Conservation (phyloP, 2,797 vertebrate genomes). For the Cyclopterus lumpus region DNA sequence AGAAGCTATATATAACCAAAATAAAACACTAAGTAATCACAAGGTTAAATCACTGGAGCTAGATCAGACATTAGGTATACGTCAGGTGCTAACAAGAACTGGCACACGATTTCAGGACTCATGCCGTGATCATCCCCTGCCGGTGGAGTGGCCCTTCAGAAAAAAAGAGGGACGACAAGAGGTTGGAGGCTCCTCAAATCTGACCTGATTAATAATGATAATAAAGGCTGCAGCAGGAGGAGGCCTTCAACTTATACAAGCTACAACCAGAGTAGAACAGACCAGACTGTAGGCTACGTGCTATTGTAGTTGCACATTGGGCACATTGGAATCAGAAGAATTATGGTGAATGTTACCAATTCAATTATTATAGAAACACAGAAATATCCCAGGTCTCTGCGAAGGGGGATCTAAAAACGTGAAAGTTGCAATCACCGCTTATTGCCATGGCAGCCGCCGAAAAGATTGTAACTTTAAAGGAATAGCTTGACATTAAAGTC, state of each 20-base stretch:
- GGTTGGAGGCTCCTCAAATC: slow-evolving; percentile 28
- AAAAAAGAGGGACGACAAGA: slow-evolving; percentile 11
- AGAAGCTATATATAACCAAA: background rate
- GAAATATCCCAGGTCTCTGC: too few relatives aligned
- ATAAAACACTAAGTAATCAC: background rate
- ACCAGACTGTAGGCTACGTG: background rate
- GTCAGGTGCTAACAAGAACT: background rate
- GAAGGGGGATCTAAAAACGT: background rate
- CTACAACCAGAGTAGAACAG: background rate
- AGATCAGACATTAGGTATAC: background rate
- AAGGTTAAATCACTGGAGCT: background rate
- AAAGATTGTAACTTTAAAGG: too few relatives aligned
- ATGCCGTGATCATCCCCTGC: slow-evolving; percentile 24
- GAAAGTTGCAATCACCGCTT: too few relatives aligned
- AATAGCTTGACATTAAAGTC: too few relatives aligned
- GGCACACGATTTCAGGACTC: background rate
- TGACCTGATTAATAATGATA: slow-evolving; percentile 38
- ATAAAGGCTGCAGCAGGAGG: background rate
- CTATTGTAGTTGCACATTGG: background rate
- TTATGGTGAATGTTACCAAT: background rate
- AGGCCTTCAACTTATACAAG: slow-evolving; percentile 23
- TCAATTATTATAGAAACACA: background rate
- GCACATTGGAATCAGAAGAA: background rate
- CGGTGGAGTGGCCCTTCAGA: slow-evolving; percentile 59
- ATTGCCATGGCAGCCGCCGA: too few relatives aligned